phyloP scores from a whole-genome alignment of 2,113 vertebrate species.

The Anolis sagrei region DNA sequence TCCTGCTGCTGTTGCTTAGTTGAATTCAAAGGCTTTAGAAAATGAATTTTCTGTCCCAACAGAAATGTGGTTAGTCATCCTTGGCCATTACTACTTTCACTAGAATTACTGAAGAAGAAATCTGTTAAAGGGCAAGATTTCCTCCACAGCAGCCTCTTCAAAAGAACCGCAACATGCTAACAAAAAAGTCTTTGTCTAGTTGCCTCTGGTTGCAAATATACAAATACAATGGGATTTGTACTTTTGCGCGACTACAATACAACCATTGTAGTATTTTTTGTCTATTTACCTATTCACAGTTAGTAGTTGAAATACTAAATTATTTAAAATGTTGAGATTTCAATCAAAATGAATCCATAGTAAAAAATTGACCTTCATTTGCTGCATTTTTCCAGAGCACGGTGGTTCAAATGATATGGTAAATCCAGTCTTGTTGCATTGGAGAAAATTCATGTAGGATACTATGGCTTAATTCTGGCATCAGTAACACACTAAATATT shows the following conservation, averaged over 20 bases:
- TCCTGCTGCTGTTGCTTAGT: neutral
- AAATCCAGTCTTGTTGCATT: neutral
- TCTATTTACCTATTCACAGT: neutral
- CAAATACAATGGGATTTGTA: neutral
- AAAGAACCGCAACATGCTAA: neutral
- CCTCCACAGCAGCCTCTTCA: neutral
- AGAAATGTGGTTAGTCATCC: neutral
- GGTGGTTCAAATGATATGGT: neutral
- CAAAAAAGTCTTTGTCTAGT: accelerated
- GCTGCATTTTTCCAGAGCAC: neutral
- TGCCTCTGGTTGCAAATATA: neutral
- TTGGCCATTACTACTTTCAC: accelerated
- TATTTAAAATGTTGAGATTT: no score
- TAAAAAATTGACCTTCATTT: neutral
- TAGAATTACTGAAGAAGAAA: neutral
- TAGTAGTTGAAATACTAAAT: neutral
- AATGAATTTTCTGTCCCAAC: neutral
- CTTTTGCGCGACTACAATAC: neutral
- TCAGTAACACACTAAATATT: neutral
- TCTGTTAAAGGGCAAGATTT: neutral
- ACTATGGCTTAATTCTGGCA: neutral
- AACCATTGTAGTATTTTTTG: neutral
- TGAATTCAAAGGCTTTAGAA: neutral
- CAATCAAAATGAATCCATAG: accelerated
- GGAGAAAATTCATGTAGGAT: accelerated